Evolutionary conservation across 1,140 invertebrate genomes (phyloP).

Genomic region (Zaprionus taronus): DNA sequence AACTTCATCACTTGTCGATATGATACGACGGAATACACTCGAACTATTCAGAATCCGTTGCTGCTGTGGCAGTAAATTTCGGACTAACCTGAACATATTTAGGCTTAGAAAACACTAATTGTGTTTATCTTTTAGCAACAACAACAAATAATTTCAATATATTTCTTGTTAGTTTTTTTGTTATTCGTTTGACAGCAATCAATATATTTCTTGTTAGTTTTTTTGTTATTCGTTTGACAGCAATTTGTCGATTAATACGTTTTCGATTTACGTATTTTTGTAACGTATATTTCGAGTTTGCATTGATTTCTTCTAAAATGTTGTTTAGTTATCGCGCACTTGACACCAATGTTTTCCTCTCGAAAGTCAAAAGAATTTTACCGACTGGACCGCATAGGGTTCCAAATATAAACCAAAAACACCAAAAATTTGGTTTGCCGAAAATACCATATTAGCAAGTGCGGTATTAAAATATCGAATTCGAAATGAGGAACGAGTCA

Average conservation of each 20-base stretch:
- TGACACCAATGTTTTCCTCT: constrained; percentile 25
- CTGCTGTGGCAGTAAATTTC: constrained; percentile 59
- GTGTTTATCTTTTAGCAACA: constrained; percentile 2
- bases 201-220: neutral
- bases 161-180: neutral
- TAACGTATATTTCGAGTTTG: neutral
- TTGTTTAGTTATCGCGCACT: constrained; percentile 33
- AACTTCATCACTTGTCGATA: constrained; percentile 72
- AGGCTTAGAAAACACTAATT: neutral
- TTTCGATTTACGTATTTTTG: constrained; percentile 3
- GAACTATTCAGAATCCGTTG: constrained; percentile 45
- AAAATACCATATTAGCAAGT: constrained; percentile 4
- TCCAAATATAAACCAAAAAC: constrained; percentile 15
- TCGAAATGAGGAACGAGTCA: constrained; percentile 1
- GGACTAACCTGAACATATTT: constrained; percentile 65
- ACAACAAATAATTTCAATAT: neutral
- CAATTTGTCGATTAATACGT: neutral
- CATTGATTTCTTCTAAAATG: constrained; percentile 26
- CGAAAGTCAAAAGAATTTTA: constrained; percentile 28
- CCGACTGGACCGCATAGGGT: constrained; percentile 2
- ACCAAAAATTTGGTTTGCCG: constrained; percentile 4
- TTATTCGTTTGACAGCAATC: neutral
- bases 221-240: neutral
- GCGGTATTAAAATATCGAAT: neutral
- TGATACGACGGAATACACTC: constrained; percentile 41